Base-by-base conservation (phyloP, 1,140 invertebrate species). In the Drosophila oshimai region DNA sequence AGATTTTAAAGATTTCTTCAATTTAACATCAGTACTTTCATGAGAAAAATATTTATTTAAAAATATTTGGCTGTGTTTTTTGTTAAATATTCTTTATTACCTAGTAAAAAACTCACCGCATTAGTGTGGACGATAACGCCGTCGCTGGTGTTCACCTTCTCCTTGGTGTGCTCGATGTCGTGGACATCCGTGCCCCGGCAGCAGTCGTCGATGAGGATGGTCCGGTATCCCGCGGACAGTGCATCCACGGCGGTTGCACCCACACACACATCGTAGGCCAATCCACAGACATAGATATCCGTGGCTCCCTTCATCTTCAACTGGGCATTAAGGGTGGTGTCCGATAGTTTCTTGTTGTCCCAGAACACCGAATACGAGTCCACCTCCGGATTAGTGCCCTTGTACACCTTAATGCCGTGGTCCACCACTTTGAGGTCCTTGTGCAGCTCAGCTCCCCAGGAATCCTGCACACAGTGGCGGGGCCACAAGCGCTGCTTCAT, bases 311-410 rank as follows among this genome's bases (percentile, higher is more conserved):
- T 94, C 83, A 94, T 92, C 34, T 95, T 93, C 29, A 99, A 92
- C 88, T 98, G 95, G 1, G 93, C 93, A 61, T 94, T 94, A n/a
- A 99, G 91, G 13, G 95, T 95, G 3, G 98, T 99, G 77, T 98
- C 94, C 1, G 95, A 95, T 22, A 97, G 90, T 91, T 97, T 97
- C 89, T 97, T 96, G 92, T 99, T 99, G 91, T 99, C 98, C 95
- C 96, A 98, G 92, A 99, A 99, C 10, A 98, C 98, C 0, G 98
- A 99, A 91, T 99, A 99, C 1, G 97, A 98, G 90, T 99, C 98
- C 6, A 99, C 96, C 68, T 98, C 96, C 0, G 98, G 95, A 91
- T 98, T 96, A 2, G 96, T 97, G 12, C 98, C 98, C 92, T 99
- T 99, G 91, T 97, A 96, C 31, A 99, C 95, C 91, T 96, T 96